phyloP scores from a whole-genome alignment of 2,888 invertebrate genomes.

The Lasioglossum vierecki region DNA sequence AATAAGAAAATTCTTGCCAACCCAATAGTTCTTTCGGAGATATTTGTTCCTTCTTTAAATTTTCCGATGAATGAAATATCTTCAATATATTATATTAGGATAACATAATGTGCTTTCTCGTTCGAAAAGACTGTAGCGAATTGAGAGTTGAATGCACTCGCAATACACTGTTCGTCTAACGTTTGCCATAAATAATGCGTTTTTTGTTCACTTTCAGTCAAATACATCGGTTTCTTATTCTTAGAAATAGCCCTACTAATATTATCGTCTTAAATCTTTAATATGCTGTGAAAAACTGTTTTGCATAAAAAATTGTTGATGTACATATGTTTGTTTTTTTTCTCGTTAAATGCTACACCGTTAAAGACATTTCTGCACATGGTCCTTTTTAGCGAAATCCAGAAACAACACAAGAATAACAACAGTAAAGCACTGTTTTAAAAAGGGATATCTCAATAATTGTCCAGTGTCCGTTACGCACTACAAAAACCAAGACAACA shows the following conservation, averaged over 20 bases:
- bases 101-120: slow-evolving; percentile 37
- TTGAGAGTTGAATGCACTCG: slow-evolving; percentile 36
- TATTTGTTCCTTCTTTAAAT: slow-evolving; percentile 6
- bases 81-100: slow-evolving; percentile 33
- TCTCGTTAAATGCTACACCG: slow-evolving; percentile 60
- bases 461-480: slow-evolving; percentile 66
- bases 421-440: slow-evolving; percentile 65
- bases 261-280: slow-evolving; percentile 55
- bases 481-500: slow-evolving; percentile 62
- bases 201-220: slow-evolving; percentile 59
- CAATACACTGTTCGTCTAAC: slow-evolving; percentile 30
- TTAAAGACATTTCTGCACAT: slow-evolving; percentile 59
- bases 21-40: slow-evolving; percentile 10
- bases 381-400: slow-evolving; percentile 62
- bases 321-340: slow-evolving; percentile 34
- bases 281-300: slow-evolving; percentile 72
- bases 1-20: too few relatives aligned
- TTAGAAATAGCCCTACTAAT: slow-evolving; percentile 53
- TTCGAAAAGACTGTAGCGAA: slow-evolving; percentile 32
- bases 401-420: slow-evolving; percentile 67
- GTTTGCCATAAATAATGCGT: slow-evolving; percentile 56
- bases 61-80: slow-evolving; percentile 36
- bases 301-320: slow-evolving; percentile 71
- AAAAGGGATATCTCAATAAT: slow-evolving; percentile 49
- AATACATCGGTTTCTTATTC: slow-evolving; percentile 55